Conservation (phyloP, 2,888 invertebrate genomes). For the Scrobipalpa atriplicella region DNA sequence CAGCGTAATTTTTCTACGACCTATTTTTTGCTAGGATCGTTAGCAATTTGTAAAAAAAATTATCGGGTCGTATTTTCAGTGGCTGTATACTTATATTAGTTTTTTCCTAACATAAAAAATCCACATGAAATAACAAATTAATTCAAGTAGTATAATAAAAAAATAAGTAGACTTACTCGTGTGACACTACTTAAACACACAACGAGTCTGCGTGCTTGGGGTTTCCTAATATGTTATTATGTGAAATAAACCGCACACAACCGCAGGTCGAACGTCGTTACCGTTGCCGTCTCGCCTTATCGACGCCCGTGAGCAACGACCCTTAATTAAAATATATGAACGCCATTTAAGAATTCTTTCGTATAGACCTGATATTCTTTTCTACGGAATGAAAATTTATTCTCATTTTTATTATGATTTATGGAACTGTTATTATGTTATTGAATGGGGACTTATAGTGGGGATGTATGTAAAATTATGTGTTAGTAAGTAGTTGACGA, state of each 20-base stretch:
- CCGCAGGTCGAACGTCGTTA: constrained; percentile 52
- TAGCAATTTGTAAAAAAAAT: background rate
- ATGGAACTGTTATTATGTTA: constrained; percentile 40
- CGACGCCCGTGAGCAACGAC: constrained; percentile 65
- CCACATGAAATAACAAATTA: too few species aligned
- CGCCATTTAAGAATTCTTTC: constrained; percentile 70
- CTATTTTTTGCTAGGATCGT: background rate
- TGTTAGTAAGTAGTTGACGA: background rate
- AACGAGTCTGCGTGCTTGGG: constrained; percentile 52
- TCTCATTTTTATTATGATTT: constrained; percentile 55
- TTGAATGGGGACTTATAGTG: background rate
- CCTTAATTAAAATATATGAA: constrained; percentile 77
- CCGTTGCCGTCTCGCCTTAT: constrained; percentile 63
- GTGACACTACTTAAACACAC: constrained; percentile 27
- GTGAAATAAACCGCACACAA: constrained; percentile 69
- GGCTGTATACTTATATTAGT: too few species aligned
- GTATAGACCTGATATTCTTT: constrained; percentile 57
- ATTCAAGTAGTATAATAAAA: background rate
- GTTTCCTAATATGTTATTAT: constrained; percentile 75
- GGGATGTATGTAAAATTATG: background rate
- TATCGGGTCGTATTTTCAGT: too few species aligned
- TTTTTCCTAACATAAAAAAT: too few species aligned
- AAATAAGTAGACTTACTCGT: background rate
- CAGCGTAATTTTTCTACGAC: background rate
- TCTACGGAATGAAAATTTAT: constrained; percentile 62